Evolutionary conservation across 2,888 invertebrate species (phyloP), one percentile per base, ranked within the genome.

Genomic region (Steinernema carpocapsae): DNA sequence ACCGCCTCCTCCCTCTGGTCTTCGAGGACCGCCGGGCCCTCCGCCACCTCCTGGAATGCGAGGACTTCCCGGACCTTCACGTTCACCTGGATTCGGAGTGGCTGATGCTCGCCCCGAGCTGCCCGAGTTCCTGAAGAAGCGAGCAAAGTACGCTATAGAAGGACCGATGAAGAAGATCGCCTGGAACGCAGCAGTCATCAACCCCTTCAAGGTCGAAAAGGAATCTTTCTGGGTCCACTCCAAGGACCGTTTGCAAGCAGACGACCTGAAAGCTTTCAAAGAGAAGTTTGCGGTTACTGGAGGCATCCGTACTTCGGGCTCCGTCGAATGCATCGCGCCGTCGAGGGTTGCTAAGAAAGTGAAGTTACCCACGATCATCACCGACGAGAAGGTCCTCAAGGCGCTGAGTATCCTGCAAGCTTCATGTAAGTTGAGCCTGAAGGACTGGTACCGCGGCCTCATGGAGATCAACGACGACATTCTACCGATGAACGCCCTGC

Each of bases 201-300:
- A 93, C 46, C 94, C 95, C 0, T 92, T 93, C 85, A 94, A 93
- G 88, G 92, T 99, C 90, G 93, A 94, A 0, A 94, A 94, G 85
- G 94, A 95, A 81, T 93, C 95, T 0, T 95, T 99, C 88, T 99
- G 97, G 99, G 92, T 94, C 0, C 92, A 93, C 88, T 93, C 93
- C 0, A 92, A 94, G 88, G 97, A 56, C 26, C 56, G 56, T 24
- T 26, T 97, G 88, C 94, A 95, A 82, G 92, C 92, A 77, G 89
- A 94, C 73, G 88, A 71, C 10, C 22, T 26, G 19, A 19, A 45
- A 24, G 43, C 43, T 14, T 22, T 42, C 51, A 10, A 72, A 37
- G 32, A 56, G 42, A 26, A 26, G 46, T 48, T 72, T 70, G 70
- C 45, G 7, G 24, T 22, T 3, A 24, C 45, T 10, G 4, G 17